Base-by-base conservation (phyloP, 2,888 invertebrate genomes). In the Amorpha juglandis region DNA sequence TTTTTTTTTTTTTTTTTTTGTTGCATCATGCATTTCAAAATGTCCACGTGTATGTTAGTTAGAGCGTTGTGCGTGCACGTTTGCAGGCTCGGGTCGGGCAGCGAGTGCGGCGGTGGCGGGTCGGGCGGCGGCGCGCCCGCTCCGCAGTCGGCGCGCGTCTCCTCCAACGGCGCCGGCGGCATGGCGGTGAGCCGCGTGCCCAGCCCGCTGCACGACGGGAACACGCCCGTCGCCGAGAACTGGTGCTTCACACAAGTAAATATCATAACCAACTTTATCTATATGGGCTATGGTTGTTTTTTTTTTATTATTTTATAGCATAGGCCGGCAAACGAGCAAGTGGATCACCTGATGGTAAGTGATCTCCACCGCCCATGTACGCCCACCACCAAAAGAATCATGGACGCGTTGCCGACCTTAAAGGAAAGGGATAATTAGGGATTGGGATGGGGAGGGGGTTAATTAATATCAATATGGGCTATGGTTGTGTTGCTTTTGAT, bases 181-280 rank as follows among this genome's bases (percentile, higher is more conserved):
- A 97, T 97, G 98, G 98, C 98, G 95, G 98, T 98, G 94, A 98
- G 98, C 95, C 96, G 98, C 88, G 98, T 98, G 91, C 98, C 98
- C 88, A 98, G 98, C 94, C 98, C 98, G 91, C 96, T 98, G 87
- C 97, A 97, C 94, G 98, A 98, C 96, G 97, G 97, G 90, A 97
- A 98, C 94, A 98, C 98, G 87, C 99, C 99, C 84, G 98, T 99
- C 80, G 99, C 99, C 71, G 99, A 99, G 94, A 99, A 99, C 95
- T 99, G 99, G 99, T 99, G 99, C 95, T 99, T 99, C 92, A 99
- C 99, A 90, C 99, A 99, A 97, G 98, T 98, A 95, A 70, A 67
- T 66, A 67, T 74, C 69, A 66, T 63, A 67, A 45, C 45, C 1
- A 11, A 9, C 11, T 45, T 45, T 45, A 45, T 45, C 14, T 14